Evolutionary conservation across 2,888 invertebrate genomes (phyloP), one percentile per base, ranked within the genome.

Genomic region (Dolichopus griseipennis): DNA sequence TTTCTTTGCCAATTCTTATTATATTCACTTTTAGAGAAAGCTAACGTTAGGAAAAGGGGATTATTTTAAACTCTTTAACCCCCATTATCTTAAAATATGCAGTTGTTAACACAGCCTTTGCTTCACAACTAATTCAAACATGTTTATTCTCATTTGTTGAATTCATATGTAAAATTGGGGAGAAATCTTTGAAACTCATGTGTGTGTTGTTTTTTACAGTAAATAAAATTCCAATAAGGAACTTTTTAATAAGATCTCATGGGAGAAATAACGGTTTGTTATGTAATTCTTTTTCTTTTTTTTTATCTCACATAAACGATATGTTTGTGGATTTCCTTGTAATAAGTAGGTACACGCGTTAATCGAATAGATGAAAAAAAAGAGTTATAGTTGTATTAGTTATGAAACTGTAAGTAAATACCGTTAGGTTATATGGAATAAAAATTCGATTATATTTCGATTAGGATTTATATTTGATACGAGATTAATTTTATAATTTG

Each of bases 181-280:
- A 27, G 27, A 15, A 41, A 41, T 41, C 3, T n/a, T 52, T 6
- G 18, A 52, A n/a, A n/a, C n/a, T n/a, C n/a, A n/a, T n/a, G n/a
- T 52, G 6, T 52, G 52, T 52, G 63, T 27, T 63, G 27, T 63
- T 63, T 63, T 27, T 63, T 20, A 63, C 63, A 63, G 63, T 63
- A 63, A 63, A 63, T 63, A 63, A 27, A 63, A 27, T 63, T 63
- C 63, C 63, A 63, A 63, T 63, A 15, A 27, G 27, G 18, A 52
- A 52, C 52, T 52, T 52, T 52, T 52, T 52, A 52, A 52, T 52
- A 52, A 52, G 52, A 52, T 52, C 52, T 52, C 52, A 9, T 52
- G 52, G 52, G 52, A 52, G 18, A 52, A 52, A 52, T 52, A 52
- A 52, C 52, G 9, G 8, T 37, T 37, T 37, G 37, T 37, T 37